Base-by-base conservation (phyloP, 2,888 invertebrate genomes). In the Drosophila kokeensis region DNA sequence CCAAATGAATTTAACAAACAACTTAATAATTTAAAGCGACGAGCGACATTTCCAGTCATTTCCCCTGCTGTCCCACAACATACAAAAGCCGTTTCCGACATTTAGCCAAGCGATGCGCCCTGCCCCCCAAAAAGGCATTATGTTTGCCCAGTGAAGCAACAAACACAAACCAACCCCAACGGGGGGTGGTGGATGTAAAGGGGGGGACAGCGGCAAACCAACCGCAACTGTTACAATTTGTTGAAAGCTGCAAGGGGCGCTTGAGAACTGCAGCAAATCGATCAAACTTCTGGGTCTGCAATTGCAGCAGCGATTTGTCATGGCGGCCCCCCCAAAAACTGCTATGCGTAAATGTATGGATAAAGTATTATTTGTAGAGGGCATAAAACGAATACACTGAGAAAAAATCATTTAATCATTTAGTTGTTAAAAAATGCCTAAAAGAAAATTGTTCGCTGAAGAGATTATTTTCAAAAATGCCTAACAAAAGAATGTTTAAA, bases 151-250 rank as follows among this genome's bases (percentile, higher is more conserved):
- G n/a, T 64, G 67, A 64, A 66, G 78, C 76, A 66, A 59, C 68
- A 72, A 65, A 53, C 57, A 52, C 18, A 49, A 21, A 29, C 34
- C 10, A 24, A 45, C 24, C 45, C 45, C 24, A 45, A 24, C 24
- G 45, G 45, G 45, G 45, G 45, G 24, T 24, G 45, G 15, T 45
- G 24, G 15, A 0, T 15, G 24, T 45, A 13, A 6, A 3, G 27
- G 27, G 38, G 61, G 32, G 52, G 13, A 7, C 38, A 29, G 42
- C 36, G 42, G 52, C 75, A 68, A 77, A 38, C 68, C 79, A 81
- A 85, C 88, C 90, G 79, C 86, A 88, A 89, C 87, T 64, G 81
- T 69, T 79, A 81, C 74, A 89, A 76, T 72, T 81, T 80, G 78
- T 68, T 70, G 67, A 76, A 81, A 73, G 55, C 62, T 48, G 18